Conservation (phyloP, 2,888 invertebrate genomes). For the Allophyes oxyacanthae region DNA sequence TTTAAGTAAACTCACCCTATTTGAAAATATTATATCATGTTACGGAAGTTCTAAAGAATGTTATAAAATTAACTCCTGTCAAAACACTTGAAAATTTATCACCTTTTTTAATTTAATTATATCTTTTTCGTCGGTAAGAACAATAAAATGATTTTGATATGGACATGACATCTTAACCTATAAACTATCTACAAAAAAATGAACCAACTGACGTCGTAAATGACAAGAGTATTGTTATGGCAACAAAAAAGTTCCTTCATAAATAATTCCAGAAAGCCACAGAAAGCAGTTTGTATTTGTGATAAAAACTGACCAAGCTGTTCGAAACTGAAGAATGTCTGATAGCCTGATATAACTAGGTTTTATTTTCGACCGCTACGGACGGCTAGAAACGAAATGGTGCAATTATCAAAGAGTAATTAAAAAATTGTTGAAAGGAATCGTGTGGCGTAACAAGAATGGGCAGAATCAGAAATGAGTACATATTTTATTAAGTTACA, state of each 20-base stretch:
- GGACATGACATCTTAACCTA: slow-evolving; percentile 87
- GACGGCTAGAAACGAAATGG: too few species aligned
- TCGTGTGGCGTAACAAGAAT: too few species aligned
- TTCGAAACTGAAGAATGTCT: too few species aligned
- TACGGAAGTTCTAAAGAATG: slow-evolving; percentile 20
- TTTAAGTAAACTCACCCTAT: slow-evolving; percentile 56
- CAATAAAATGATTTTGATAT: slow-evolving; percentile 83
- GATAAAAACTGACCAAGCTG: neutral
- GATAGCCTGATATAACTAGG: too few species aligned
- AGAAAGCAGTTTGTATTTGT: neutral
- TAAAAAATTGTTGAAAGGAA: too few species aligned
- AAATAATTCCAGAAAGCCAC: neutral
- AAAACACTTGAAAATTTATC: slow-evolving; percentile 49
- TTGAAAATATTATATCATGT: slow-evolving; percentile 28
- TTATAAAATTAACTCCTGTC: slow-evolving; percentile 24
- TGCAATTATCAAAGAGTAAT: too few species aligned
- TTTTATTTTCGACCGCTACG: too few species aligned
- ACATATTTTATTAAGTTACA: too few species aligned
- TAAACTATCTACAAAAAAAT: slow-evolving; percentile 45
- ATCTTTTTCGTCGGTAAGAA: slow-evolving; percentile 64
- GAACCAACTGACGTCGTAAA: slow-evolving; percentile 35
- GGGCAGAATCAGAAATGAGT: too few species aligned
- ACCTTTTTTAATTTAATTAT: slow-evolving; percentile 65
- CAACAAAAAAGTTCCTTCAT: slow-evolving; percentile 20
- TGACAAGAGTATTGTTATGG: slow-evolving; percentile 8